Conservation (phyloP, 1,140 invertebrate genomes). For the Gerris buenoi region DNA sequence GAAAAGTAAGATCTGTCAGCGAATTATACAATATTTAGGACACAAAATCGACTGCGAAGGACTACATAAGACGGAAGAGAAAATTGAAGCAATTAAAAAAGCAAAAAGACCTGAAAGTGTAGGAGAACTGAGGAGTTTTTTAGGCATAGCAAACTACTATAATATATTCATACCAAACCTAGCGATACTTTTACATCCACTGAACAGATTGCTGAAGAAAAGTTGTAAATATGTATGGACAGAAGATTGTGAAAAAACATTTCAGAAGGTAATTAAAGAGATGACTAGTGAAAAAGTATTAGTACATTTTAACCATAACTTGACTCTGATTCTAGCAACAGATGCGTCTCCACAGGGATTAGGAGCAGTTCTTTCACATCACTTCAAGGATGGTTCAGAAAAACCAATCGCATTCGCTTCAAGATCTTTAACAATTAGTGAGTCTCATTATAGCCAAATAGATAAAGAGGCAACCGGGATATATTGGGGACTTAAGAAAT, state of each 20-base stretch:
- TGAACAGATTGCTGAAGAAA: conserved; percentile 7
- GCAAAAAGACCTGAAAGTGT: not conserved
- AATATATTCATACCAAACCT: conserved; percentile 8
- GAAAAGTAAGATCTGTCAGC: not conserved
- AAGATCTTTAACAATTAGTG: conserved; percentile 30
- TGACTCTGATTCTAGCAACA: conserved; percentile 6
- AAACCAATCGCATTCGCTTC: conserved; percentile 33
- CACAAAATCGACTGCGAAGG: not conserved
- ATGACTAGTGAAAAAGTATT: conserved; percentile 14
- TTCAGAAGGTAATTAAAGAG: conserved; percentile 12
- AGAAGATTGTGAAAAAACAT: conserved; percentile 12
- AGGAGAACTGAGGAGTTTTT: not conserved
- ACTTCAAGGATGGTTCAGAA: conserved; percentile 24
- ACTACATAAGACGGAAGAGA: not conserved
- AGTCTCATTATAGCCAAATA: conserved; percentile 25
- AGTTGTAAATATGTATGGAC: conserved; percentile 7
- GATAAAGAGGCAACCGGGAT: conserved; percentile 33
- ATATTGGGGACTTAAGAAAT: not conserved
- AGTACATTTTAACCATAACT: conserved; percentile 17
- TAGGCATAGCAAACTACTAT: conserved; percentile 12
- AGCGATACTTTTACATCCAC: not conserved
- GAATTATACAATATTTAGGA: not conserved
- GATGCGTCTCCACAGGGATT: conserved; percentile 7
- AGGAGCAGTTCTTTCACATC: not conserved
- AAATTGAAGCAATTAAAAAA: not conserved